Conservation (phyloP, 2,888 invertebrate species). For the Nymphalis urticae region DNA sequence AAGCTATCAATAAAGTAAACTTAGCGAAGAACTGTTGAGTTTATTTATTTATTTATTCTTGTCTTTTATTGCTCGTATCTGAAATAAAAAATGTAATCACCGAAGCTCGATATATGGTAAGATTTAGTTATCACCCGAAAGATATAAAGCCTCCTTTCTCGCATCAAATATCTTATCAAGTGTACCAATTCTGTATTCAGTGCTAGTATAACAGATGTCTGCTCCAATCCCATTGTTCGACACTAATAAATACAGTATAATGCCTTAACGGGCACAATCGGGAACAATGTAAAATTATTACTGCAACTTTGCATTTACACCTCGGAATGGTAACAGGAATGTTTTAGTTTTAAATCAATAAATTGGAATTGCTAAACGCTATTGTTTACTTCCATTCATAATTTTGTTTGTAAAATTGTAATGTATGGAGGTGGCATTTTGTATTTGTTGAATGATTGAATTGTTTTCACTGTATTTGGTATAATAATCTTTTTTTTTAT, state of each 20-base stretch:
- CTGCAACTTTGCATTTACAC: slow-evolving; percentile 39
- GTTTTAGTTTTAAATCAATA: slow-evolving; percentile 20
- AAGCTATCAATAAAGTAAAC: too few species aligned
- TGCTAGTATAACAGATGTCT: slow-evolving; percentile 29
- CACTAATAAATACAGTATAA: slow-evolving; percentile 43
- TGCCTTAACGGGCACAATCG: slow-evolving; percentile 38
- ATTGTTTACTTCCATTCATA: slow-evolving; percentile 22
- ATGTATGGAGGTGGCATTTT: not conserved
- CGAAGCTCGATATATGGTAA: too few species aligned
- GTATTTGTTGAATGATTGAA: not conserved
- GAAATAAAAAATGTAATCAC: too few species aligned
- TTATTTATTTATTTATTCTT: too few species aligned
- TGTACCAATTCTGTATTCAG: slow-evolving; percentile 21
- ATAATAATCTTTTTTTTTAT: not conserved
- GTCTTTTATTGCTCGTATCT: too few species aligned
- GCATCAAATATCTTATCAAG: not conserved
- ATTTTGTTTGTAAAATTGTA: slow-evolving; percentile 17
- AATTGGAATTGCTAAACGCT: slow-evolving; percentile 26
- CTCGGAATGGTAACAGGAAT: slow-evolving; percentile 13
- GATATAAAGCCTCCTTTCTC: not conserved
- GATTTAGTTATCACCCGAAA: not conserved
- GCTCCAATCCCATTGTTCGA: slow-evolving; percentile 38
- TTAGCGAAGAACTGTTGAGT: too few species aligned
- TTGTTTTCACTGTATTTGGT: not conserved
- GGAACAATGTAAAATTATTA: slow-evolving; percentile 45